Evolutionary conservation across 2,797 vertebrate genomes (phyloP).

Genomic region (Cyprinella venusta): DNA sequence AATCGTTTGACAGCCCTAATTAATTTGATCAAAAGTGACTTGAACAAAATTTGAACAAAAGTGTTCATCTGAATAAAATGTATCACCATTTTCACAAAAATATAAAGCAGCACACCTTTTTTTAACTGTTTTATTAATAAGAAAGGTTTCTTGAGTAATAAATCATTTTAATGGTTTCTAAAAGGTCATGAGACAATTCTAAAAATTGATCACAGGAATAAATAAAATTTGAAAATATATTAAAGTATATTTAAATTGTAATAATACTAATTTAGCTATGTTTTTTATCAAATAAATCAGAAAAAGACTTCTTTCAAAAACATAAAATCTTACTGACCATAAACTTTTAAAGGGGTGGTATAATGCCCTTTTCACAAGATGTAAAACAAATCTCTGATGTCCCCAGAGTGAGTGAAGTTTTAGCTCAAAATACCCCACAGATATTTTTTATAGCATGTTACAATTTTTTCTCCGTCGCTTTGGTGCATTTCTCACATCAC

Average conservation of each 20-base stretch:
- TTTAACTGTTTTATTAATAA: background rate
- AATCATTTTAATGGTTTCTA: conserved; percentile 2
- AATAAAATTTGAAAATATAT: background rate
- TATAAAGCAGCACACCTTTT: background rate
- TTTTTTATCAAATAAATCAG: background rate
- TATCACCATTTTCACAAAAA: background rate
- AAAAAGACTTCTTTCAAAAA: background rate
- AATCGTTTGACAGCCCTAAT: no score
- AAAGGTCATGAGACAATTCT: background rate
- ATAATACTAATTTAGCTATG: background rate
- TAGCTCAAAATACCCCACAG: no score
- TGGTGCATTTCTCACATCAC: no score
- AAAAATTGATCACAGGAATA: background rate
- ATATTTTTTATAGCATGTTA: no score
- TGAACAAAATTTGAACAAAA: no score
- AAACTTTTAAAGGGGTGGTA: background rate
- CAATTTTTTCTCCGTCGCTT: no score
- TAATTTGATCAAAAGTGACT: no score
- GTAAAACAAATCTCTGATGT: no score
- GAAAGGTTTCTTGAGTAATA: background rate
- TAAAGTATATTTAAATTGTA: background rate
- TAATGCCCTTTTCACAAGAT: no score
- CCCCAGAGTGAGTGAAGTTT: no score
- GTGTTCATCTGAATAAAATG: background rate
- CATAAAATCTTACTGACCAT: background rate